Conservation (phyloP, 2,113 vertebrate genomes). For the Sceloporus undulatus region DNA sequence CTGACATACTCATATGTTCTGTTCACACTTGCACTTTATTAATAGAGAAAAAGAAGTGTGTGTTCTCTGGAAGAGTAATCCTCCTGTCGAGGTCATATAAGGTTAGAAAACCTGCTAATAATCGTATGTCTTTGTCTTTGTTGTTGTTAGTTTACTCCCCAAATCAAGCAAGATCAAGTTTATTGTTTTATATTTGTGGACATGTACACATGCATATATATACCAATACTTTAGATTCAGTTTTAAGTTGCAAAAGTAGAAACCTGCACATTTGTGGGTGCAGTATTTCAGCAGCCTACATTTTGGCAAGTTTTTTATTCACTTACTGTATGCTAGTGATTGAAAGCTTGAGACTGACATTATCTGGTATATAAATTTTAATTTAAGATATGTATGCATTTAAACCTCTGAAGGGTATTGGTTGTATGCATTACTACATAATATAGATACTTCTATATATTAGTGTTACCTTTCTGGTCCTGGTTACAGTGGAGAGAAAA, state of each 20-base stretch:
- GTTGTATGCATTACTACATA: background rate
- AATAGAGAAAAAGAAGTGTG: conserved; percentile 60
- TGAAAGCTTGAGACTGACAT: background rate
- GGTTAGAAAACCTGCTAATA: conserved; percentile 42
- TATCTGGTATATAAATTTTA: background rate
- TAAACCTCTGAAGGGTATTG: background rate
- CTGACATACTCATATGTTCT: conserved; percentile 32
- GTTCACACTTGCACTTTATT: conserved; percentile 55
- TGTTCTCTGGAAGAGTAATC: conserved; percentile 53
- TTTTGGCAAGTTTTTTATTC: background rate
- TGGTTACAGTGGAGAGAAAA: background rate
- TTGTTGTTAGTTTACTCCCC: background rate
- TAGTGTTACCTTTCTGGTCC: background rate
- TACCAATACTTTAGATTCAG: background rate
- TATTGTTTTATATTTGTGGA: no score
- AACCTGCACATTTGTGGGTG: background rate
- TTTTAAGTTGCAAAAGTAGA: background rate
- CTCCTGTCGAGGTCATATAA: conserved; percentile 65
- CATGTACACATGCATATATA: no score
- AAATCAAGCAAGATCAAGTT: background rate
- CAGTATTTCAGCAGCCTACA: background rate
- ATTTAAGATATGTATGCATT: background rate
- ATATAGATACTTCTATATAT: background rate
- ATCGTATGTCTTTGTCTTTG: conserved; percentile 30
- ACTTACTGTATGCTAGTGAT: background rate